Conservation (phyloP, 2,888 invertebrate genomes). For the Drosophila cognata region DNA sequence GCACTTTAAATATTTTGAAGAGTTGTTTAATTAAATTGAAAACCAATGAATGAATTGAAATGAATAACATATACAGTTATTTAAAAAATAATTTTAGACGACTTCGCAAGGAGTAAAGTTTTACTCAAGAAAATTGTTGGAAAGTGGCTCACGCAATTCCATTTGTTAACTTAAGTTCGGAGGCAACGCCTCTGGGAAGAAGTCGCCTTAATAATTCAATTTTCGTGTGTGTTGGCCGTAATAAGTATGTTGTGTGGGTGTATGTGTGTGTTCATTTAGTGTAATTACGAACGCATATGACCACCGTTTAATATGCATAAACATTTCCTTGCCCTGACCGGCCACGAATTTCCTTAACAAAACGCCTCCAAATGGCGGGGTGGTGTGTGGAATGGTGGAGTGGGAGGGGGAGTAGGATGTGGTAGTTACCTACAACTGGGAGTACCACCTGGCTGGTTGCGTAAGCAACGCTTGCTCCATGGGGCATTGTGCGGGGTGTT, state of each 20-base stretch:
- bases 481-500: slow-evolving; percentile 47
- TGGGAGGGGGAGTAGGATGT: too few species aligned
- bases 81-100: neutral
- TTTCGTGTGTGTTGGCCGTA: slow-evolving; percentile 67
- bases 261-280: slow-evolving; percentile 71
- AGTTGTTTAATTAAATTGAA: neutral
- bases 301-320: slow-evolving; percentile 62
- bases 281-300: slow-evolving; percentile 74
- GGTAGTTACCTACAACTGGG: slow-evolving; percentile 22
- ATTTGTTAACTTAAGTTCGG: slow-evolving; percentile 35
- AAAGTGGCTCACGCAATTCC: slow-evolving; percentile 58
- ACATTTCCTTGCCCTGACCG: slow-evolving; percentile 65
- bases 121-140: slow-evolving; percentile 4
- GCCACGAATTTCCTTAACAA: slow-evolving; percentile 71
- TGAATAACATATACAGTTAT: neutral
- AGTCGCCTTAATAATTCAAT: slow-evolving; percentile 74
- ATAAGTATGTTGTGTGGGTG: slow-evolving; percentile 18
- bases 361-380: slow-evolving; percentile 57
- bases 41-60: neutral
- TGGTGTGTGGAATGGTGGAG: neutral
- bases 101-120: neutral
- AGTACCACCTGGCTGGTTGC: slow-evolving; percentile 60
- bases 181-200: slow-evolving; percentile 63
- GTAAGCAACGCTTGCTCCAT: slow-evolving; percentile 48
- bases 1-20: neutral